Evolutionary conservation across 2,797 vertebrate genomes (phyloP).

Genomic region (Momotus momota): DNA sequence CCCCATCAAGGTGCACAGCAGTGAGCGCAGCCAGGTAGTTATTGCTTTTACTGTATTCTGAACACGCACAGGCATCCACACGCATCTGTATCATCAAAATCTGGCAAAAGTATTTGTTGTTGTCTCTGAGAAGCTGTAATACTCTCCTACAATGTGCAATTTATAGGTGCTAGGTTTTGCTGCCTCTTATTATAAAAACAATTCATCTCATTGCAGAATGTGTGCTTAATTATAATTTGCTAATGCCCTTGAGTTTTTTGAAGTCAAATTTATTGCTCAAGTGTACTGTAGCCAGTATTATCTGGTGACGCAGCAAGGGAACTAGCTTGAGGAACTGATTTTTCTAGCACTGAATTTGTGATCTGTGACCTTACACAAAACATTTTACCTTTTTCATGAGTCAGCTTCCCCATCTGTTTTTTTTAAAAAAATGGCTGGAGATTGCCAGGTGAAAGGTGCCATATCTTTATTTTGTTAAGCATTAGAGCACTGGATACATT

Average conservation of each 20-base stretch:
- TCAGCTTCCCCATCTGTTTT: slow-evolving; percentile 30
- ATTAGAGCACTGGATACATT: background rate
- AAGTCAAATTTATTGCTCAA: slow-evolving; percentile 51
- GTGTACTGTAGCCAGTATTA: slow-evolving; percentile 1
- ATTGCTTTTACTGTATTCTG: slow-evolving; percentile 45
- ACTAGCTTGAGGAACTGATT: slow-evolving; percentile 34
- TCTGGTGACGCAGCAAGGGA: slow-evolving; percentile 35
- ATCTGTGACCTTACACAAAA: slow-evolving; percentile 1
- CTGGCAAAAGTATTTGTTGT: slow-evolving; percentile 41
- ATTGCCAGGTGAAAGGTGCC: background rate
- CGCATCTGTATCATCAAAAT: slow-evolving; percentile 48
- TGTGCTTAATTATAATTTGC: slow-evolving; percentile 49
- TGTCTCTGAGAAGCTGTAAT: slow-evolving; percentile 42
- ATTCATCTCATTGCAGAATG: slow-evolving; percentile 36
- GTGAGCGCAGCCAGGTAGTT: background rate
- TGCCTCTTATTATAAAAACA: slow-evolving; percentile 43
- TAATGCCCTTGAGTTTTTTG: slow-evolving; percentile 51
- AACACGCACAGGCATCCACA: background rate
- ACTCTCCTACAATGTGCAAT: background rate
- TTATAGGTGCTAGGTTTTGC: slow-evolving; percentile 40
- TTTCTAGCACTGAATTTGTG: slow-evolving; percentile 24
- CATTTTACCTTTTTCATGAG: slow-evolving; percentile 29
- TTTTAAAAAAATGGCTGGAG: background rate
- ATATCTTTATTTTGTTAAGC: slow-evolving; percentile 16
- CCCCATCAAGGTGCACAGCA: slow-evolving; percentile 29